Evolutionary conservation across 2,888 invertebrate genomes (phyloP), one percentile per base, ranked within the genome.

Genomic region (Villa cingulata): DNA sequence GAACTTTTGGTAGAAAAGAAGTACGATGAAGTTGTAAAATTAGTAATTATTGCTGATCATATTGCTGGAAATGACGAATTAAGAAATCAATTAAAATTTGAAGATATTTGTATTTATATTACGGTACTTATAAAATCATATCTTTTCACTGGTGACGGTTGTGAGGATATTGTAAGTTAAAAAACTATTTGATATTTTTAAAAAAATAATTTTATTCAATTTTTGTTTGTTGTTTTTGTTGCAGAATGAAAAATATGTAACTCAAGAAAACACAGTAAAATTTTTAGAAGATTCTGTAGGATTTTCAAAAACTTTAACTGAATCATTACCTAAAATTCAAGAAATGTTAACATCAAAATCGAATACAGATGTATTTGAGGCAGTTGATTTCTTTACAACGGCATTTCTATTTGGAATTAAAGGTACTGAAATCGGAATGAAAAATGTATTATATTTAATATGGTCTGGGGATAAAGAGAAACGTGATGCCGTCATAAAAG

Each of bases 371-470:
- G 85, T 90, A 15, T 76, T 83, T 46, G 95, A 94, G 64, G 86
- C 94, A 0, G 84, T 95, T 23, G 82, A 87, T 50, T 89, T 94
- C 63, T 85, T 95, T 56, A 85, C 86, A 0, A 78, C 83, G 0
- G 86, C 86, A 1, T 81, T 79, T 59, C 76, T 83, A 54, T 88
- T 88, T 60, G 80, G 82, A 46, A 77, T 89, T n/a, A 77, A 80
- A 51, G 80, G 80, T 44, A 81, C 83, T 4, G 75, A 80, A 55
- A 59, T 70, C 34, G 89, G 87, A 2, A 78, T 90, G 50, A 74
- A 78, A 49, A 77, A 78, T 57, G 87, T 91, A 84, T 65, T 90
- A 54, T 72, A 77, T 46, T 72, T 90, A 41, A 82, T 90, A 48
- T 84, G 84, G 78, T 81, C 83, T 14, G 80, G 80, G n/a, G 90